A percentile compares a stretch with the other conserved stretches of the same genome.
These are phyloP conservation scores for Thryonomys swinderianus DNA, from an alignment of 2,113 vertebrate genomes.

Conservation along the genomic window DNA sequence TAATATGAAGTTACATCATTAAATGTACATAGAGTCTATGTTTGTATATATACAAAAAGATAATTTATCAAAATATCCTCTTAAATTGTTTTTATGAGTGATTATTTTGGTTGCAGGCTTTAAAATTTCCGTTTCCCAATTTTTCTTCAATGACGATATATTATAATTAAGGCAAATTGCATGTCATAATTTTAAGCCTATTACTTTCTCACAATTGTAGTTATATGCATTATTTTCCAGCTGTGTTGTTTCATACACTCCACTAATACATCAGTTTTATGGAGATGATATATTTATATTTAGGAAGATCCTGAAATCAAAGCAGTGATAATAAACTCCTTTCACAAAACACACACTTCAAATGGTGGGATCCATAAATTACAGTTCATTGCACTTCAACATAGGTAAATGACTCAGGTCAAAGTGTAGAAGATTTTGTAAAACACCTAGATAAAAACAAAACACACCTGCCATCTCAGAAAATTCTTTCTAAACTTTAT, in stretches of 20 bases:
- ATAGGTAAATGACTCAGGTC: not conserved
- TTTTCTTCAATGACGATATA: constrained; percentile 7
- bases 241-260: not conserved
- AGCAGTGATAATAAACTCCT: not conserved
- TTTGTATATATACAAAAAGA: not conserved
- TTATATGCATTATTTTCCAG: not conserved
- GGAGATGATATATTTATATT: not conserved
- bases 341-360: constrained; percentile 10
- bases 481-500: not conserved
- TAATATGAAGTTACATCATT: not conserved
- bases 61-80: not conserved
- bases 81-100: not conserved
- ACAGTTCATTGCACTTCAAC: not conserved
- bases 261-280: not conserved
- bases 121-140: not conserved
- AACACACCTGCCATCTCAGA: not conserved
- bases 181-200: not conserved
- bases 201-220: not conserved
- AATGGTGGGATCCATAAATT: not conserved
- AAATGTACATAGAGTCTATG: not conserved
- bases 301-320: not conserved
- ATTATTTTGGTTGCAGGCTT: not conserved
- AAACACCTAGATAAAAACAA: not conserved
- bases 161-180: not conserved
- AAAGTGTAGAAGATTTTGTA: not conserved